Conservation (phyloP, 2,113 vertebrate species). For the Micronisus gabar region DNA sequence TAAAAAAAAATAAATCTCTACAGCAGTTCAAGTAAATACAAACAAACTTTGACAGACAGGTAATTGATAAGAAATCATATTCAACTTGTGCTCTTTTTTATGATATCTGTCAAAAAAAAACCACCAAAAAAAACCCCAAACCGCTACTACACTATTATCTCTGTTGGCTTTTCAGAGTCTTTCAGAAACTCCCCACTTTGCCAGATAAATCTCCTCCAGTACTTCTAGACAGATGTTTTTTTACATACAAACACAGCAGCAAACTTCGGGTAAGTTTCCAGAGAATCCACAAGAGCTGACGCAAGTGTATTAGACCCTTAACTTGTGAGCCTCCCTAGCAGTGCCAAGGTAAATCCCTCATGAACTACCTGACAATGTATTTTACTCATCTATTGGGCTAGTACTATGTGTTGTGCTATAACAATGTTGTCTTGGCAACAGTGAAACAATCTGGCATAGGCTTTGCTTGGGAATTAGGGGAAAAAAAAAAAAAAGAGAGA, state of each 20-base stretch:
- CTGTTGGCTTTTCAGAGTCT: background rate
- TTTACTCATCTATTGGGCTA: background rate
- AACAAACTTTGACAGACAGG: background rate
- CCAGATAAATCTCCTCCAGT: background rate
- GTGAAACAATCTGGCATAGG: background rate
- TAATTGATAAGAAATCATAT: background rate
- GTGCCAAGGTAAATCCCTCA: background rate
- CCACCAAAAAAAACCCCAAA: background rate
- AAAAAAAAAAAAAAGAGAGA: background rate
- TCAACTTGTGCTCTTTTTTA: background rate
- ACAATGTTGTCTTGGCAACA: background rate
- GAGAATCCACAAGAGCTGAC: background rate
- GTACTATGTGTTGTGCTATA: background rate
- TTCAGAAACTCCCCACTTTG: background rate
- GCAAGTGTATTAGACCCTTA: background rate
- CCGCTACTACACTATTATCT: background rate
- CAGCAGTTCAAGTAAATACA: background rate
- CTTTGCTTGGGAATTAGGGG: background rate
- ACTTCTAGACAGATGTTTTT: fast-evolving
- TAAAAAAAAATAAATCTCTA: background rate
- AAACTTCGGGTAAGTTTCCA: background rate
- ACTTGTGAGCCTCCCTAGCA: background rate
- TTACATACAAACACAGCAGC: background rate
- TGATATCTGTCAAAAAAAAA: background rate
- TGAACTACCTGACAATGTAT: background rate